Conservation (phyloP, 2,113 vertebrate genomes). For the Neodon shergylaensis region DNA sequence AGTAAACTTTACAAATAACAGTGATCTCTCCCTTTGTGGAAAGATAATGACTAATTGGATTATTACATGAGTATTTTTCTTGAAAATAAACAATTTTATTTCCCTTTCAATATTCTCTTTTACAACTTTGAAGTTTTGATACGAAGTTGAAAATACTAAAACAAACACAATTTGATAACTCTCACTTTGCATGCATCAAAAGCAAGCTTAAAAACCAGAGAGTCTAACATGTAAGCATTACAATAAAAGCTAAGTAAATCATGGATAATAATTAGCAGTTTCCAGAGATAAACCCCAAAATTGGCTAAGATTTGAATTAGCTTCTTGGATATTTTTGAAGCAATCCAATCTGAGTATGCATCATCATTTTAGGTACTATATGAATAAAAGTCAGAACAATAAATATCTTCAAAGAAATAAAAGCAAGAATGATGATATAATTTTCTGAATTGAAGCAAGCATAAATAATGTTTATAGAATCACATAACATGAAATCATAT, state of each 20-base stretch:
- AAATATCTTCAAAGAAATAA: slow-evolving; percentile 46
- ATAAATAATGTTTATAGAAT: slow-evolving; percentile 42
- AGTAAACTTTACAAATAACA: neutral
- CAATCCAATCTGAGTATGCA: neutral
- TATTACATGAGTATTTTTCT: neutral
- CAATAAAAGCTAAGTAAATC: neutral
- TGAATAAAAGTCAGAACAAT: slow-evolving; percentile 27
- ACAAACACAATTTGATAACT: slow-evolving; percentile 5
- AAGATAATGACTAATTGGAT: neutral
- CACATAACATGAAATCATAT: neutral
- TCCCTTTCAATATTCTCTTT: neutral
- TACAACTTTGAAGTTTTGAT: neutral
- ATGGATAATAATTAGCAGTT: neutral
- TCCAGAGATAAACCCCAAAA: slow-evolving; percentile 18
- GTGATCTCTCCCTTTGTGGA: neutral
- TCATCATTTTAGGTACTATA: slow-evolving; percentile 4
- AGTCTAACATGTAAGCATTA: neutral
- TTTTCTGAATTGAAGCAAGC: neutral
- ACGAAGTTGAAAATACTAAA: slow-evolving; percentile 28
- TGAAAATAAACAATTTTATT: slow-evolving; percentile 11
- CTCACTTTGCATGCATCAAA: slow-evolving; percentile 27
- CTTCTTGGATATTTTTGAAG: neutral
- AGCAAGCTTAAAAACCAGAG: neutral
- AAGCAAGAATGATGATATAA: slow-evolving; percentile 2
- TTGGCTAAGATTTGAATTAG: neutral